Percentiles rank a stretch among this genome's conserved stretches.
phyloP scores from a whole-genome alignment of 53 echinoderm and acorn worm species.

The Paracentrotus lividus region DNA sequence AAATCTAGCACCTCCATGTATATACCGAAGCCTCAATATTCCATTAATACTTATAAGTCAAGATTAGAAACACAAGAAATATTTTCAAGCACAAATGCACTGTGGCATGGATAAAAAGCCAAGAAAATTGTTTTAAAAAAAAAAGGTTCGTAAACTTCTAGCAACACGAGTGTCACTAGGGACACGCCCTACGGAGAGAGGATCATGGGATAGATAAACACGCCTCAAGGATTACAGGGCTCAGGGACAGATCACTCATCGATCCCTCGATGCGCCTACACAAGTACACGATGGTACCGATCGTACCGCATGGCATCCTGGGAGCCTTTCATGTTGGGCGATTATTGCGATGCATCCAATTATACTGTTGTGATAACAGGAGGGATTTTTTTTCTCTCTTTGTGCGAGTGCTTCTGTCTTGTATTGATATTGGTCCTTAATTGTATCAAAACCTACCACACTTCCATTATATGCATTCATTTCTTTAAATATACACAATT shows the following conservation, averaged over 20 bases:
- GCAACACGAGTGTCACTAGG: background rate
- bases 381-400: background rate
- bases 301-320: too few species aligned
- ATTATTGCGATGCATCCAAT: background rate
- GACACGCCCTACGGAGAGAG: slow-evolving; percentile 24
- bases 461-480: too few species aligned
- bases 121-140: too few species aligned
- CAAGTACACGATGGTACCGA: background rate
- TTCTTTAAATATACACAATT: too few species aligned
- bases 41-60: background rate
- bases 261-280: background rate
- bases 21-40: background rate
- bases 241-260: background rate
- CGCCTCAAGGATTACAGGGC: slow-evolving; percentile 24
- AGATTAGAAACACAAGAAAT: background rate
- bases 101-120: background rate
- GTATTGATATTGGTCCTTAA: background rate
- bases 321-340: background rate
- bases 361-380: background rate
- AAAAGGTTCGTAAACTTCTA: background rate
- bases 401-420: background rate
- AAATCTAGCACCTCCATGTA: background rate
- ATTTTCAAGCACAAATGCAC: background rate
- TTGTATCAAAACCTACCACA: background rate
- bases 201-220: slow-evolving; percentile 49